Evolutionary conservation across 1,140 invertebrate species (phyloP).

Genomic region (Apis mellifera): Amel_HAv3.1 CM009942.2:180501-181000

Average conservation of each 20-base stretch:
- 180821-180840: too few species aligned
- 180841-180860: too few species aligned
- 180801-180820: too few species aligned
- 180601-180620: constrained; percentile 45
- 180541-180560: constrained; percentile 30
- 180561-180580: constrained; percentile 26
- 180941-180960: too few species aligned
- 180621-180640: constrained; percentile 26
- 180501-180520: constrained; percentile 71
- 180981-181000: too few species aligned
- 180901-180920: too few species aligned
- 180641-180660: constrained; percentile 23
- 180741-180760: neutral
- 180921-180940: too few species aligned
- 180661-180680: constrained; percentile 34
- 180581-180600: constrained; percentile 38
- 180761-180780: neutral
- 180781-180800: too few species aligned
- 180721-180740: neutral
- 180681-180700: neutral
- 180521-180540: constrained; percentile 68
- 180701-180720: neutral
- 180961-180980: too few species aligned
- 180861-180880: too few species aligned
- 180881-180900: too few species aligned